These are phyloP conservation scores for Atta cephalotes DNA, from an alignment of 1,140 invertebrate genomes.

Conservation along the genomic window DNA sequence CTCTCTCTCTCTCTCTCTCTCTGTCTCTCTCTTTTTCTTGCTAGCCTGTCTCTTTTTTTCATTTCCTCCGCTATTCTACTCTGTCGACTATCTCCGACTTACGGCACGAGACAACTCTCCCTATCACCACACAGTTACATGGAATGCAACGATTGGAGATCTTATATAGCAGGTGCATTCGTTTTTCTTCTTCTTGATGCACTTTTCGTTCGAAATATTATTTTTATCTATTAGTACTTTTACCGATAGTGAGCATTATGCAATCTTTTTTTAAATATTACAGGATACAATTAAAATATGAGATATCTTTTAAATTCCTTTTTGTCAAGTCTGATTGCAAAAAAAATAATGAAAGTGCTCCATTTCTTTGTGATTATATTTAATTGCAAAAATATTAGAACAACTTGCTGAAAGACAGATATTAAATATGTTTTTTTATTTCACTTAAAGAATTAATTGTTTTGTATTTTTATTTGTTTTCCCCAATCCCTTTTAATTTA, in stretches of 20 bases:
- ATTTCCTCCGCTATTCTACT: slow-evolving; percentile 29
- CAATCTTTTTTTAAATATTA: background rate
- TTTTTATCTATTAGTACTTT: background rate
- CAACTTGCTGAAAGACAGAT: background rate
- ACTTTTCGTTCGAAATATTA: background rate
- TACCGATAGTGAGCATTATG: background rate
- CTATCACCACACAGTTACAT: background rate
- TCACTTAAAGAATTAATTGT: background rate
- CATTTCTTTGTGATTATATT: background rate
- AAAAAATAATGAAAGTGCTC: background rate
- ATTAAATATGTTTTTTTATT: background rate
- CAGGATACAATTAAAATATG: background rate
- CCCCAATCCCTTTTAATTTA: background rate
- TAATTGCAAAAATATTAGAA: background rate
- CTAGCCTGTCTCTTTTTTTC: background rate
- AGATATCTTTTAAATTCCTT: background rate
- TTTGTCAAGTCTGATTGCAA: background rate
- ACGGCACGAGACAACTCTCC: background rate
- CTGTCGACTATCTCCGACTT: background rate
- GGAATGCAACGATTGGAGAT: slow-evolving; percentile 21
- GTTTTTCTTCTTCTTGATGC: background rate
- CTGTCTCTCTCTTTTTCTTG: background rate
- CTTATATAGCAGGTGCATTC: slow-evolving; percentile 27
- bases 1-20: background rate
- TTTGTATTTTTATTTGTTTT: background rate